Percentiles rank a stretch among this genome's conserved stretches.
Conservation (phyloP, 2,797 vertebrate genomes). For the Eidolon dupreanum region DNA sequence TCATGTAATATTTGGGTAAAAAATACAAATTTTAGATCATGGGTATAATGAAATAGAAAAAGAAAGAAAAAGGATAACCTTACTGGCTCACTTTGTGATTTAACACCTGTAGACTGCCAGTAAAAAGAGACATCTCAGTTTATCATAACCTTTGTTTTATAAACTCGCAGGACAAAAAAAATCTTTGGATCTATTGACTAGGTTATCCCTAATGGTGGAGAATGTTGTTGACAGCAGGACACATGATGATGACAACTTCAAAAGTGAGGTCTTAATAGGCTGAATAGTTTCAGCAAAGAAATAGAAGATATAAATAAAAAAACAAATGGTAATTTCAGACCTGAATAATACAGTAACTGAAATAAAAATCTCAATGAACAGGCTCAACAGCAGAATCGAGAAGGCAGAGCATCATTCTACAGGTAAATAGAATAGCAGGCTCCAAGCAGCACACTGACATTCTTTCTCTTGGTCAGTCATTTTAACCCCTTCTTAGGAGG, state of each 20-base stretch:
- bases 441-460: background rate
- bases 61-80: background rate
- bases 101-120: background rate
- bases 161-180: too few relatives aligned
- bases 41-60: background rate
- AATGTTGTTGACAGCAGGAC: background rate
- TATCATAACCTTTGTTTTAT: background rate
- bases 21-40: background rate
- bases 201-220: background rate
- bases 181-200: background rate
- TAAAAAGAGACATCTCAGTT: background rate
- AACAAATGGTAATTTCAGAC: background rate
- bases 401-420: background rate
- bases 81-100: background rate
- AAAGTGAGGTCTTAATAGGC: background rate
- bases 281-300: background rate
- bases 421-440: background rate
- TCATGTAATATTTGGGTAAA: background rate
- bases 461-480: background rate
- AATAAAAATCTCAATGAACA: background rate
- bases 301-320: background rate
- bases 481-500: background rate
- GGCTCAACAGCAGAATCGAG: background rate
- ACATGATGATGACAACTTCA: background rate
- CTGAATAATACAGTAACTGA: background rate